Base-by-base conservation (phyloP, 2,888 invertebrate species). In the Eurytoma adleriae region DNA sequence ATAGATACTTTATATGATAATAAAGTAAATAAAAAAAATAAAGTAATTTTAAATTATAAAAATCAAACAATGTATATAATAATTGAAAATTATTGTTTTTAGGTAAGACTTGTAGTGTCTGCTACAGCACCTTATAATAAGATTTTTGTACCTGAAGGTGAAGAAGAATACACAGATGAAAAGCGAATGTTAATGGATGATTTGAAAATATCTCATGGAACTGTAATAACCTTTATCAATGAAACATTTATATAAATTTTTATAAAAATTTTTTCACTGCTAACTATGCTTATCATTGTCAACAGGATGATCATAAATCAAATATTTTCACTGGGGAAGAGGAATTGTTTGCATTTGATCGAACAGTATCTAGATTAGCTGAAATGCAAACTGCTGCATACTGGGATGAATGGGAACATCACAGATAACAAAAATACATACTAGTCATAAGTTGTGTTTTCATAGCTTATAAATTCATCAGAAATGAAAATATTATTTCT, bases 271-370 rank as follows among this genome's bases (percentile, higher is more conserved):
- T 62, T 62, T 27, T 64, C 30, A n/a, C 14, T 27, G 75, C 52
- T 24, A 50, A n/a, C 66, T 27, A 27, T 14, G 54, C 59, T 61
- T 66, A 57, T 76, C 68, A 83, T 83, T 79, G 18, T 13, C 10
- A 40, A 30, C 87, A 96, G 96, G 94, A 94, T 76, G 93, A 95
- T 87, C 94, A 96, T 24, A 93, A 94, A 83, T 96, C 98, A 3
- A 98, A 96, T 87, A 95, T 99, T 85, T 99, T 99, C 88, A 98
- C 98, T 0, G 99, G 99, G 0, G 97, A 98, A 90, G 99, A 99
- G 91, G 99, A 99, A 92, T 92, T 98, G 86, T 99, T 99, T 91
- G 99, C 99, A 0, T 98, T 96, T 89, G 98, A 98, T 87, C 93
- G 99, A 78, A 98, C 99, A 27, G 91, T 98, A 40, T 99, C 99